Conservation (phyloP, 1,140 invertebrate species). For the Calliopsis andreniformis region DNA sequence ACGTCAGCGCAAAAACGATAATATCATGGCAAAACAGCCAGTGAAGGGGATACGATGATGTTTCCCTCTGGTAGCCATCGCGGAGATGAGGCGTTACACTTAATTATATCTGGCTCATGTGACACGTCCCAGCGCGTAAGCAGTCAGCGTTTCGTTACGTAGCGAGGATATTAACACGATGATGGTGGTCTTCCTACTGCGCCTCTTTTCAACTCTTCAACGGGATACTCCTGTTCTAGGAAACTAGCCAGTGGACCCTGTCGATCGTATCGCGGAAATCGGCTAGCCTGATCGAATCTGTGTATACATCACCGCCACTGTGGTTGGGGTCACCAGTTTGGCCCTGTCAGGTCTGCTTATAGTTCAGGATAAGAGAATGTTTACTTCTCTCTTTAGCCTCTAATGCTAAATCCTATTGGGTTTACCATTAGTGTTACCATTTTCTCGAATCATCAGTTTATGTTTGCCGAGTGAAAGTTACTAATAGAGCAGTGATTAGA, state of each 20-base stretch:
- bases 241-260: slow-evolving; percentile 18
- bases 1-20: slow-evolving; percentile 5
- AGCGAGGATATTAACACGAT: slow-evolving; percentile 63
- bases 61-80: slow-evolving; percentile 12
- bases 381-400: too few species aligned
- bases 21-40: slow-evolving; percentile 19
- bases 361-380: too few species aligned
- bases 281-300: slow-evolving; percentile 23
- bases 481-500: too few species aligned
- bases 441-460: too few species aligned
- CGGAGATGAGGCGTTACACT: slow-evolving; percentile 53
- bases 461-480: too few species aligned
- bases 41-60: slow-evolving; percentile 7
- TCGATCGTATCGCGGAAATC: slow-evolving; percentile 22
- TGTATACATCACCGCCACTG: too few species aligned
- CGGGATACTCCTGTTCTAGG: slow-evolving; percentile 10
- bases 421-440: too few species aligned
- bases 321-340: too few species aligned
- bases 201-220: slow-evolving; percentile 12
- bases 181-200: slow-evolving; percentile 30
- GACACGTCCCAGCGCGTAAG: slow-evolving; percentile 55
- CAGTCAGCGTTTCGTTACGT: slow-evolving; percentile 63
- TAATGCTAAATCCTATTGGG: too few species aligned
- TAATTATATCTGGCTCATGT: slow-evolving; percentile 66
- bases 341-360: too few species aligned